These are phyloP conservation scores for Terrapene triunguis DNA, from an alignment of 2,113 vertebrate species.

Conservation along the genomic window DNA sequence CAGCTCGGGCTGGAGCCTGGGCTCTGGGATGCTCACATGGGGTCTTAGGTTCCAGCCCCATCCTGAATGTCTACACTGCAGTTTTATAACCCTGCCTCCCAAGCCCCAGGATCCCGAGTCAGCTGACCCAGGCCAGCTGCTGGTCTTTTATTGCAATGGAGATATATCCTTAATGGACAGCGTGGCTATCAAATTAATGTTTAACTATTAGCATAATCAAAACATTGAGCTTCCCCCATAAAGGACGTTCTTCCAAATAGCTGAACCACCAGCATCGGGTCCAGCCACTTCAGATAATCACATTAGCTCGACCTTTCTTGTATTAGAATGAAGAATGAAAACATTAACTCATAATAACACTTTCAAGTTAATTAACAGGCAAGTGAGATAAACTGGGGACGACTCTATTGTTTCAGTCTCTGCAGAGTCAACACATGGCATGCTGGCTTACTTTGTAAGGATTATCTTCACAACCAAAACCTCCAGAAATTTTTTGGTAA, in stretches of 20 bases:
- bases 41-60: background rate
- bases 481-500: background rate
- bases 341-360: conserved; percentile 8
- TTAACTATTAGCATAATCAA: background rate
- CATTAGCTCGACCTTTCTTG: background rate
- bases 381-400: background rate
- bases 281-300: conserved; percentile 7
- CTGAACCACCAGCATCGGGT: conserved; percentile 30
- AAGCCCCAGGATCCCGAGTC: background rate
- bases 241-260: background rate
- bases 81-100: background rate
- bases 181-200: background rate
- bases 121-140: background rate
- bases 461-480: background rate
- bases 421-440: background rate
- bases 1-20: background rate
- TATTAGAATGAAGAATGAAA: background rate
- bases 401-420: conserved; percentile 26
- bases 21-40: background rate
- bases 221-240: background rate
- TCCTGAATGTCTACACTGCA: background rate
- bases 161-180: rapidly evolving
- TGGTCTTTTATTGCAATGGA: background rate
- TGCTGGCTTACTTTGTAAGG: background rate
- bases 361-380: background rate